Conservation (phyloP, 2,797 vertebrate species). For the Protosalanx chinensis region DNA sequence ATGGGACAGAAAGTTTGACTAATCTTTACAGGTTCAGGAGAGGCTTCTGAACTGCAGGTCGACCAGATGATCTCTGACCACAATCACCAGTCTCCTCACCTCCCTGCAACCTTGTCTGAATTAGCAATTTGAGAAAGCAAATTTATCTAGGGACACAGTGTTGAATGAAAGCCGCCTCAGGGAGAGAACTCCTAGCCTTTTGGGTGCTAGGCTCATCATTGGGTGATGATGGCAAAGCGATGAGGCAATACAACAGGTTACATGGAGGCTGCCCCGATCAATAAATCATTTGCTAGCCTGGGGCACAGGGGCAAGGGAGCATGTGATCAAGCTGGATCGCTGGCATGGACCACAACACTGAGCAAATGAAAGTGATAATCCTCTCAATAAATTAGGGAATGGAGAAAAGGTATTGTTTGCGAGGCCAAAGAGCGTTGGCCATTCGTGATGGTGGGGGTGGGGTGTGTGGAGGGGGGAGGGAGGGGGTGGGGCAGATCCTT, state of each 20-base stretch:
- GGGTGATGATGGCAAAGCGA: conserved; percentile 71
- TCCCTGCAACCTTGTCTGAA: conserved; percentile 45
- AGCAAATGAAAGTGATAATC: not conserved
- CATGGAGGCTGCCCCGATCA: conserved; percentile 72
- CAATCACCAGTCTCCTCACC: conserved; percentile 43
- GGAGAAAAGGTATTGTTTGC: conserved; percentile 9
- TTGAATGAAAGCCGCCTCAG: conserved; percentile 59
- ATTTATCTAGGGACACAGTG: conserved; percentile 57
- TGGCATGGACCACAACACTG: conserved; percentile 29
- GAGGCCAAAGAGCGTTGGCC: conserved; percentile 37
- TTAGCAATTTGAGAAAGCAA: conserved; percentile 52
- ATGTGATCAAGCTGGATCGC: conserved; percentile 36
- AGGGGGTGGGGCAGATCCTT: not conserved
- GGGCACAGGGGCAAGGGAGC: conserved; percentile 51
- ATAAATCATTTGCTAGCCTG: conserved; percentile 76
- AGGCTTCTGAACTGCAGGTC: conserved; percentile 23
- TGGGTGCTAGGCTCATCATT: conserved; percentile 59
- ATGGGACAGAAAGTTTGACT: no score
- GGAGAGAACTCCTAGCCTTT: conserved; percentile 58
- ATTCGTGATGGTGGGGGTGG: conserved; percentile 39
- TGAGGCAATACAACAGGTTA: conserved; percentile 74
- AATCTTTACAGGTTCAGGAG: not conserved
- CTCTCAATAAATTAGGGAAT: not conserved
- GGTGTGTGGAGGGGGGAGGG: not conserved
- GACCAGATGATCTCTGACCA: conserved; percentile 24